These are phyloP conservation scores for Heliocidaris erythrogramma DNA, from an alignment of 35 echinoderm and acorn worm species.

Conservation along the genomic window DNA sequence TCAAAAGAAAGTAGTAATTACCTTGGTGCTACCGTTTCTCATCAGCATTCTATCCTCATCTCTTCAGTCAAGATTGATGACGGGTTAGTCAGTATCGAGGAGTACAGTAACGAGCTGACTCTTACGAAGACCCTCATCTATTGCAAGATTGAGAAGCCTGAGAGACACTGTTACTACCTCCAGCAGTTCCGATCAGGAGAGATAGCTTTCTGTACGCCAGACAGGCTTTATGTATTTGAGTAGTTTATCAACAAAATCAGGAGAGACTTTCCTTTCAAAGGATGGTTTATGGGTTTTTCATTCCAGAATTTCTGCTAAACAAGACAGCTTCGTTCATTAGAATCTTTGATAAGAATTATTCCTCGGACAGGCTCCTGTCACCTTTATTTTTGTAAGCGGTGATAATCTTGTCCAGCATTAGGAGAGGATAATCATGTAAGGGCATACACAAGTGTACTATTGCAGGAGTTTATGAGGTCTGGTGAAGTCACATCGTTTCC, in stretches of 20 bases:
- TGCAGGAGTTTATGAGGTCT: too few species aligned
- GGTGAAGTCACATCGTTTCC: too few species aligned
- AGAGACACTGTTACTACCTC: background rate
- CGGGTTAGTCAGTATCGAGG: background rate
- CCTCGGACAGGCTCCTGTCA: too few species aligned
- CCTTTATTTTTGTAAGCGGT: too few species aligned
- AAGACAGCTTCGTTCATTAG: too few species aligned
- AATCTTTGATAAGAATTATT: too few species aligned
- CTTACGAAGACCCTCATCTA: background rate
- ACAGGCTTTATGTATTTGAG: too few species aligned
- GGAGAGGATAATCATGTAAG: too few species aligned
- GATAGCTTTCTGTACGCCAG: constrained; percentile 26
- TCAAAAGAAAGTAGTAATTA: background rate
- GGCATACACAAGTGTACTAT: too few species aligned
- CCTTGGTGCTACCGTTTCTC: background rate
- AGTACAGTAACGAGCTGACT: background rate
- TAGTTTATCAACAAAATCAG: background rate
- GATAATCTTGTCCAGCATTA: too few species aligned
- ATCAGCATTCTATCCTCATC: background rate
- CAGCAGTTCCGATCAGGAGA: constrained; percentile 4
- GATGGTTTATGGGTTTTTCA: too few species aligned
- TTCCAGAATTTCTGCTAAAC: background rate
- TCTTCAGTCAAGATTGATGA: background rate
- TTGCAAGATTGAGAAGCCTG: background rate
- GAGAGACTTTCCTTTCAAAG: too few species aligned